A percentile compares a stretch with the other conserved stretches of the same genome.
Evolutionary conservation across 2,888 invertebrate species (phyloP).

Genomic region (Limnephilus lunatus): DNA sequence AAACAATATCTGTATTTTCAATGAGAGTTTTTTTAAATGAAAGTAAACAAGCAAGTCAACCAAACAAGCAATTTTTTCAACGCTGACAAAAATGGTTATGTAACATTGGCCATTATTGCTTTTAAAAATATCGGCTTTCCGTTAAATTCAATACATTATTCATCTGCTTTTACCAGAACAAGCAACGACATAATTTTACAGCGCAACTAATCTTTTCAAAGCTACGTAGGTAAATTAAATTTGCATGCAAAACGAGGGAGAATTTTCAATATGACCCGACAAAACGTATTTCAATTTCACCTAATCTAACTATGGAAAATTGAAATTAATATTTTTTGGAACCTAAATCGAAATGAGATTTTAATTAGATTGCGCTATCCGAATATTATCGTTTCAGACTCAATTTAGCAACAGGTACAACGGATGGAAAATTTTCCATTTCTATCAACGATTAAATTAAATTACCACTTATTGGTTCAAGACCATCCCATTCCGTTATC

Average conservation of each 20-base stretch:
- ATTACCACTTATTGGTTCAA: background rate
- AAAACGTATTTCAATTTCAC: background rate
- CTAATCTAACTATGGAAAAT: background rate
- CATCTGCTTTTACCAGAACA: background rate
- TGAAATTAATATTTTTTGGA: background rate
- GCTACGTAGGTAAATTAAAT: background rate
- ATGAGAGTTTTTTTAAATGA: no score
- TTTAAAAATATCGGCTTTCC: background rate
- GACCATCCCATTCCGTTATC: background rate
- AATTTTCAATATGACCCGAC: background rate
- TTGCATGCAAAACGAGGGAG: background rate
- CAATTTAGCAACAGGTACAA: slow-evolving; percentile 2
- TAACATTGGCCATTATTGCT: background rate
- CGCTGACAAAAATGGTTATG: background rate
- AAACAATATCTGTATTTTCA: no score
- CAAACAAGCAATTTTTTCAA: background rate
- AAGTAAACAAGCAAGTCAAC: background rate
- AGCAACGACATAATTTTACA: background rate
- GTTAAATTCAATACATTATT: background rate
- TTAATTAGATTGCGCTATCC: background rate
- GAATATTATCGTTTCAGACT: background rate
- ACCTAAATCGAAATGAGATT: background rate
- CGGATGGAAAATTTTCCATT: background rate
- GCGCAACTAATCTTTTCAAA: background rate
- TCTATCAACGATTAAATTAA: background rate